Conservation (phyloP, 2,113 vertebrate species). For the Trachemys scripta region DNA sequence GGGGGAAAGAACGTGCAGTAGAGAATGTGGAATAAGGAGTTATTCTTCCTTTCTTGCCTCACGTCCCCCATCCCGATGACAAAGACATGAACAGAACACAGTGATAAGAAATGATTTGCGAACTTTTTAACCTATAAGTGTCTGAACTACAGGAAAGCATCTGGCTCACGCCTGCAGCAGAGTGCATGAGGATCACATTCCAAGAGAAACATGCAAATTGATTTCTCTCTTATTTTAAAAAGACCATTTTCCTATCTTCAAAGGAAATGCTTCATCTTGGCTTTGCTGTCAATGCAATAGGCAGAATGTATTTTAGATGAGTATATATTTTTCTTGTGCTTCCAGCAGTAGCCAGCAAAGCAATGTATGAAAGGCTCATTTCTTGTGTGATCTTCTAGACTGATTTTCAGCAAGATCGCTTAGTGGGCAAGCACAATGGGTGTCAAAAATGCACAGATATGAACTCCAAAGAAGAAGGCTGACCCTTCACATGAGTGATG, state of each 20-base stretch:
- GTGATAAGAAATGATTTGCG: not conserved
- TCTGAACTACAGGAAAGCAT: conserved; percentile 4
- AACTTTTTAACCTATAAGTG: not conserved
- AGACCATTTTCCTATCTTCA: conserved; percentile 22
- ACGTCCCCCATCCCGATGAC: not conserved
- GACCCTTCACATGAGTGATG: not conserved
- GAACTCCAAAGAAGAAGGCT: not conserved
- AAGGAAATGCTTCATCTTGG: conserved; percentile 29
- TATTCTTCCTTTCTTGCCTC: not conserved
- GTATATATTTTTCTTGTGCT: not conserved
- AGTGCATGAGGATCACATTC: conserved; percentile 30
- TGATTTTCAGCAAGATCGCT: not conserved
- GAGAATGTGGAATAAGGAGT: not conserved
- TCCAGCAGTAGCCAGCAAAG: not conserved
- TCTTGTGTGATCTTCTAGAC: not conserved
- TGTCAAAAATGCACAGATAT: accelerated
- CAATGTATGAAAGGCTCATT: accelerated
- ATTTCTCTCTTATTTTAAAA: conserved; percentile 39
- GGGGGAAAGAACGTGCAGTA: not conserved
- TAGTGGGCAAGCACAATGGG: accelerated
- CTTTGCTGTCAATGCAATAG: conserved; percentile 2
- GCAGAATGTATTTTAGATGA: conserved; percentile 20
- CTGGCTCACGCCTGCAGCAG: conserved; percentile 33
- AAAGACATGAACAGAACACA: not conserved
- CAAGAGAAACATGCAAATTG: not conserved